Base-by-base conservation (phyloP, 2,888 invertebrate genomes). In the Lochmaea crataegi region DNA sequence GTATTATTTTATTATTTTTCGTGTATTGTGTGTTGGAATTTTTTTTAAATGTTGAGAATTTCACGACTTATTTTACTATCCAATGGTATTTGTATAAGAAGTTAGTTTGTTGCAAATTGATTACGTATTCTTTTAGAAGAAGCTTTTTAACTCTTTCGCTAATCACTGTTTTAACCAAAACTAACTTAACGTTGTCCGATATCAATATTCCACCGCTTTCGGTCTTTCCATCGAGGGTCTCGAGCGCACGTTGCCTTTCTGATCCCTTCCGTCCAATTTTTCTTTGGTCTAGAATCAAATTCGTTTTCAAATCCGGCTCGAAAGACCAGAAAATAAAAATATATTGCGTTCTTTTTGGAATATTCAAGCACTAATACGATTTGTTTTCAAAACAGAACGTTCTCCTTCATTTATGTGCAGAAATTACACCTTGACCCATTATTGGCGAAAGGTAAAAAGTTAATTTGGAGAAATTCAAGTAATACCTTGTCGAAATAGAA, bases 31-130 rank as follows among this genome's bases (percentile, higher is more conserved):
- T 72, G 66, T 72, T 60, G 67, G 42, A 61, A 60, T 71, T 66
- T 68, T 60, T 73, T 71, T 71, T 64, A 74, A 73, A 56, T 74
- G 64, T 72, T 74, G 67, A 70, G 71, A 64, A 73, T 69, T 64
- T 73, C 67, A 63, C 72, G 48, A 71, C 58, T 70, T 68, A 75
- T 71, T 75, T 73, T 71, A 63, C 11, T 10, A 75, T 71, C 71
- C 73, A 76, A 75, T 75, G 18, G 67, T 67, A 67, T 68, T 60
- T 60, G 26, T 60, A 68, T 68, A 68, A 45, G 60, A 68, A 41
- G 26, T 56, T 66, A 58, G 12, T 67, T 64, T 58, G n/a, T 57
- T 67, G 58, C 67, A 67, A 67, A 57, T 67, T 32, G 60, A 48
- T 38, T 32, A 38, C 10, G 9, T 60, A 38, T 7, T 32, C 5